These are phyloP conservation scores for Meiosimyza decipiens DNA, from an alignment of 2,888 invertebrate species.

Conservation along the genomic window DNA sequence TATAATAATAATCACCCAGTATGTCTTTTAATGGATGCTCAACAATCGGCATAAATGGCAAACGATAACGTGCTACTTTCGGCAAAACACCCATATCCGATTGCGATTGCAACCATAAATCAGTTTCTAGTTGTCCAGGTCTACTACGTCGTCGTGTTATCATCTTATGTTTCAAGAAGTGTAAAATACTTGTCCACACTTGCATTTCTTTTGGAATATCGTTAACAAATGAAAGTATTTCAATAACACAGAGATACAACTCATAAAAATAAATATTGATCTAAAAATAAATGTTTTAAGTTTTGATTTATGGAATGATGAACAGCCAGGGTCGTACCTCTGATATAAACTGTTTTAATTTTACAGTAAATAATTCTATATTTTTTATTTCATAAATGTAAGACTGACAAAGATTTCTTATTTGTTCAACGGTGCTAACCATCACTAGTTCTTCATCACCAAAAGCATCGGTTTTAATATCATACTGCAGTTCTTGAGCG, in stretches of 20 bases:
- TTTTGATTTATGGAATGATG: conserved; percentile 3
- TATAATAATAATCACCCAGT: conserved; percentile 48
- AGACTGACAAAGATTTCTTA: conserved; percentile 59
- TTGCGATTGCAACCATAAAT: conserved; percentile 64
- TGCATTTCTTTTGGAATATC: conserved; percentile 61
- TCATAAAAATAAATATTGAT: conserved; percentile 67
- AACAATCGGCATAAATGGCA: conserved; percentile 65
- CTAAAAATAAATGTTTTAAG: conserved; percentile 44
- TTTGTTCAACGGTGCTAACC: conserved; percentile 56
- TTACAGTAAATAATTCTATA: conserved; percentile 56
- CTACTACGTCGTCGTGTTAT: conserved; percentile 58
- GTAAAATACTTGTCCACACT: conserved; percentile 62
- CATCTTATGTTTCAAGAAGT: conserved; percentile 66
- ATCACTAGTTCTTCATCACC: conserved; percentile 63
- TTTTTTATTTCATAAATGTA: conserved; percentile 65
- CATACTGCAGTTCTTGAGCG: conserved; percentile 61
- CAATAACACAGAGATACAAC: conserved; percentile 63
- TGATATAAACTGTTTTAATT: conserved; percentile 58
- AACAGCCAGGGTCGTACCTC: conserved; percentile 49
- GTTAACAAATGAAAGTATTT: conserved; percentile 61
- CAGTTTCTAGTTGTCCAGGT: conserved; percentile 63
- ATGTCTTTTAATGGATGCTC: conserved; percentile 61
- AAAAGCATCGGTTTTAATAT: conserved; percentile 60
- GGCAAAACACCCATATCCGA: conserved; percentile 62
- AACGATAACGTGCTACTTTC: conserved; percentile 65